These are phyloP conservation scores for Actinostola sp. DNA, from an alignment of 92 coral and sea anemone species.

Conservation along the genomic window DNA sequence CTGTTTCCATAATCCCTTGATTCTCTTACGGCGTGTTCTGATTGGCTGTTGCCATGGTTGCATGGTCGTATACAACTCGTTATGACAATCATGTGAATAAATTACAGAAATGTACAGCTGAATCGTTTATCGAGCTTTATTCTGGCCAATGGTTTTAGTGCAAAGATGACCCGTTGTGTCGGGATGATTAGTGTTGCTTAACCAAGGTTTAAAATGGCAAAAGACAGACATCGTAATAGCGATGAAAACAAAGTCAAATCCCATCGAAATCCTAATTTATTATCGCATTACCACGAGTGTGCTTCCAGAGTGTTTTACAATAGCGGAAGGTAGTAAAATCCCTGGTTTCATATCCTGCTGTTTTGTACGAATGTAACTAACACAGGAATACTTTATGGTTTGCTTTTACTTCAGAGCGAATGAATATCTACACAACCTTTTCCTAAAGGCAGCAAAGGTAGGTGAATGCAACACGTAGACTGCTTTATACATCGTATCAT, in stretches of 20 bases:
- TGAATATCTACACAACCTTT: conserved; percentile 68
- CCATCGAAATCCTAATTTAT: conserved; percentile 49
- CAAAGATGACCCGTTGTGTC: not conserved
- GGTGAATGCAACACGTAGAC: not conserved
- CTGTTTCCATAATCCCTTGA: conserved; percentile 1
- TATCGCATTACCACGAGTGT: conserved; percentile 76
- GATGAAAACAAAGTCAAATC: not conserved
- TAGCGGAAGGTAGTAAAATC: conserved; percentile 60
- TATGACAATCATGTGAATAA: not conserved
- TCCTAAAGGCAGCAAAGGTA: conserved; percentile 81
- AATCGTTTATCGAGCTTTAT: not conserved
- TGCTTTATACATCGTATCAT: not conserved
- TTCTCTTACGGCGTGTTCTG: conserved; percentile 15
- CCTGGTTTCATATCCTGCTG: not conserved
- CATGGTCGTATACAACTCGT: conserved; percentile 10
- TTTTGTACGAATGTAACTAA: not conserved
- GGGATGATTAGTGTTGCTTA: not conserved
- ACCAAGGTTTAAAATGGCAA: conserved; percentile 9
- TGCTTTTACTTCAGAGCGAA: conserved; percentile 53
- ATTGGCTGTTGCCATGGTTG: conserved; percentile 91
- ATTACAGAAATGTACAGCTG: conserved; percentile 20
- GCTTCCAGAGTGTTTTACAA: conserved; percentile 65
- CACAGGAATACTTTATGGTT: not conserved
- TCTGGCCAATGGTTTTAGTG: conserved; percentile 8
- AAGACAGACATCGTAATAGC: conserved; percentile 11